A percentile compares a stretch with the other conserved stretches of the same genome.
phyloP scores from a whole-genome alignment of 2,113 vertebrate genomes.

The Callithrix jacchus region DNA sequence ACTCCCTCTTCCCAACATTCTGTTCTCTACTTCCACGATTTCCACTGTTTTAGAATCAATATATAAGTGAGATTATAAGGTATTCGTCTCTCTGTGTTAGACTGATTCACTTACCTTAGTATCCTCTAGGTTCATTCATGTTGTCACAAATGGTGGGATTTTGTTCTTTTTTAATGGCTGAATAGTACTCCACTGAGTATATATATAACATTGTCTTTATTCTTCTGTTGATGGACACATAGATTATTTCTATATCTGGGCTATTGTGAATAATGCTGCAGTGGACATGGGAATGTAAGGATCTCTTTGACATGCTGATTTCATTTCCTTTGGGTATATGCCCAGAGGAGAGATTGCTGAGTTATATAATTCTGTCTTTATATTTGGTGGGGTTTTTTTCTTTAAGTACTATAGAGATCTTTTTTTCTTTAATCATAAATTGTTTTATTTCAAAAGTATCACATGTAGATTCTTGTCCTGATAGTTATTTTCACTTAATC shows the following conservation, averaged over 20 bases:
- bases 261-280: background rate
- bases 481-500: background rate
- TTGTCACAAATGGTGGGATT: background rate
- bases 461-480: background rate
- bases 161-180: background rate
- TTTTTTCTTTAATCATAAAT: background rate
- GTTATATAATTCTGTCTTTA: background rate
- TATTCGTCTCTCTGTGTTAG: background rate
- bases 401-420: background rate
- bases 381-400: background rate
- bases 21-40: background rate
- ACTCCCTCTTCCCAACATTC: background rate
- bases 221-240: no score
- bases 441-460: background rate
- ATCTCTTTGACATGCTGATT: background rate
- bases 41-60: background rate
- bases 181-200: background rate
- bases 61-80: background rate
- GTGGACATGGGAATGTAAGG: background rate
- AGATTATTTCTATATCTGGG: background rate
- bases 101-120: background rate
- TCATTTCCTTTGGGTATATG: background rate
- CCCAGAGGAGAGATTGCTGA: background rate
- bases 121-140: background rate
- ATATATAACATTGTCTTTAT: background rate